Percentiles rank a stretch among this genome's conserved stretches.
Conservation (phyloP, 1,140 invertebrate species). For the Conus ventricosus region DNA sequence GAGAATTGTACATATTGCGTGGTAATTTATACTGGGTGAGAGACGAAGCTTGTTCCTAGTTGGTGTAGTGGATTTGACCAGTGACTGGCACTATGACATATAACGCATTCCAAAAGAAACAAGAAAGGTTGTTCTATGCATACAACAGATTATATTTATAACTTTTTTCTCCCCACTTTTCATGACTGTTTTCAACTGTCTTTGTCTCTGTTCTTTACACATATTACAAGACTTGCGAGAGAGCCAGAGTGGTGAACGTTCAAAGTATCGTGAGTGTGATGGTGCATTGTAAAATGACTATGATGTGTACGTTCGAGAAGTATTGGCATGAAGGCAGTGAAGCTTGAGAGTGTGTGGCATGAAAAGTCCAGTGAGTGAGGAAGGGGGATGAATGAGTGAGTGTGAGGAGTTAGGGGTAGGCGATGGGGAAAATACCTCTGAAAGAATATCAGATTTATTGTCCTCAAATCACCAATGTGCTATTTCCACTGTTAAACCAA, state of each 20-base stretch:
- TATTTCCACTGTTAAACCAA: not conserved
- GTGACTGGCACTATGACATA: not conserved
- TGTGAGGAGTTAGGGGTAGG: no score
- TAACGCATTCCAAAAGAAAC: conserved; percentile 17
- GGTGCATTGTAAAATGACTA: not conserved
- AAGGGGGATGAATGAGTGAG: not conserved
- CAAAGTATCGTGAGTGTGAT: not conserved
- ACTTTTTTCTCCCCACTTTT: not conserved
- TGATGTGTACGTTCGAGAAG: not conserved
- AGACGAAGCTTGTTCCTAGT: not conserved
- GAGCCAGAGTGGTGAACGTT: not conserved
- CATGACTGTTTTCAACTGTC: not conserved
- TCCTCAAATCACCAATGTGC: conserved; percentile 25
- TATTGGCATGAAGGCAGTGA: not conserved
- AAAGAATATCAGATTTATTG: not conserved
- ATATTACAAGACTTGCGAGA: conserved; percentile 2
- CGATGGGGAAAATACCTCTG: no score
- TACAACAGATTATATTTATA: conserved; percentile 23
- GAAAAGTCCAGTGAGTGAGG: not conserved
- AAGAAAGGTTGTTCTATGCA: conserved; percentile 23
- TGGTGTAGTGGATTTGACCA: not conserved
- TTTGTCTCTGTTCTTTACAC: not conserved
- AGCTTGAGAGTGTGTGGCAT: not conserved
- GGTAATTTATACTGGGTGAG: conserved; percentile 13
- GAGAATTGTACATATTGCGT: conserved; percentile 18